Evolutionary conservation across 2,113 vertebrate species (phyloP).

Genomic region (Prunella fulvescens): DNA sequence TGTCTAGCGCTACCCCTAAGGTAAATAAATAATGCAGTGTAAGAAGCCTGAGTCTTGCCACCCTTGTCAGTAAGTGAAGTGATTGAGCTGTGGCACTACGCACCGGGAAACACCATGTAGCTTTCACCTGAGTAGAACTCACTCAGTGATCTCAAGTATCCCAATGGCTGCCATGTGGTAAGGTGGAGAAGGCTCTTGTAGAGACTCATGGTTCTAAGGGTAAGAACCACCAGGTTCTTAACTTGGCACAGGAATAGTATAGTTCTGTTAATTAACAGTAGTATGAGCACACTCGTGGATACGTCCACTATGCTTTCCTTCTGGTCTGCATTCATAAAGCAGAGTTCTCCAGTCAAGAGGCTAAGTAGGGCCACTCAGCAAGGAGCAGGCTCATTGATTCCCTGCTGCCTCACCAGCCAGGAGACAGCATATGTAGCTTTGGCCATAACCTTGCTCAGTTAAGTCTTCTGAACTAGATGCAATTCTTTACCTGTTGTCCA

Average conservation of each 20-base stretch:
- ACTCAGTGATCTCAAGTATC: rapidly evolving
- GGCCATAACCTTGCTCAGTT: not conserved
- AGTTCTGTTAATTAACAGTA: not conserved
- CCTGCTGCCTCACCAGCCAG: not conserved
- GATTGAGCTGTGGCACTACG: not conserved
- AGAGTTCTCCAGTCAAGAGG: not conserved
- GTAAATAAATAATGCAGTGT: not conserved
- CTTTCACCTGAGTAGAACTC: not conserved
- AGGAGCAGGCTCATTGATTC: not conserved
- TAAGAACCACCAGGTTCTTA: not conserved
- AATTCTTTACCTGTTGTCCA: not conserved
- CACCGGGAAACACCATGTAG: not conserved
- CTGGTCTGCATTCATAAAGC: not conserved
- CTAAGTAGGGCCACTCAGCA: not conserved
- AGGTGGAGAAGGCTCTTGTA: not conserved
- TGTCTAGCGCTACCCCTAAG: not conserved
- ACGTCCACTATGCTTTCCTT: rapidly evolving
- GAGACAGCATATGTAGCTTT: not conserved
- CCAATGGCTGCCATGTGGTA: rapidly evolving
- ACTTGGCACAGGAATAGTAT: rapidly evolving
- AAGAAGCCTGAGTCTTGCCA: not conserved
- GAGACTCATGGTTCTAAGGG: rapidly evolving
- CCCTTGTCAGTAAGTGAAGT: not conserved
- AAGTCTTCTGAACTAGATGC: not conserved
- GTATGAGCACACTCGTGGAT: not conserved